These are phyloP conservation scores for Onychomys arenicola DNA, from an alignment of 2,797 vertebrate genomes.

Conservation along the genomic window DNA sequence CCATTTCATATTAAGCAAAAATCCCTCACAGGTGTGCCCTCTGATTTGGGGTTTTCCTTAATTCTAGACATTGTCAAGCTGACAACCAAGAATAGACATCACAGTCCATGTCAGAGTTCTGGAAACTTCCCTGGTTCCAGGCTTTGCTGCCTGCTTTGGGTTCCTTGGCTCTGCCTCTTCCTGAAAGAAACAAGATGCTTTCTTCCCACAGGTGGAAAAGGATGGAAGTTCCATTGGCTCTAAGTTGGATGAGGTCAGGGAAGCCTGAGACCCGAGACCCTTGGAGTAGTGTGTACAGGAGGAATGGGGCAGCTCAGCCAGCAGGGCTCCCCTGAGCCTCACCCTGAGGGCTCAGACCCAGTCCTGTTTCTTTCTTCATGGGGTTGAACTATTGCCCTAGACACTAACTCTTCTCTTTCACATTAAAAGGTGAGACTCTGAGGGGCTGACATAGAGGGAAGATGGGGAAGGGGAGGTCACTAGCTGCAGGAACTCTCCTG, in stretches of 20 bases:
- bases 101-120: too few species aligned
- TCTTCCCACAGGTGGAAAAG: not conserved
- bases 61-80: too few species aligned
- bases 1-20: too few species aligned
- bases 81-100: too few species aligned
- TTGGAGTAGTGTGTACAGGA: not conserved
- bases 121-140: too few species aligned
- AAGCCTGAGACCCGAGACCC: not conserved
- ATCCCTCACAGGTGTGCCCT: too few species aligned
- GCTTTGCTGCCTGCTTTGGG: too few species aligned
- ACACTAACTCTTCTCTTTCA: not conserved
- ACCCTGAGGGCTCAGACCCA: not conserved
- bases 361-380: not conserved
- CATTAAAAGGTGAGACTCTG: not conserved
- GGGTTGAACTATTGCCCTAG: not conserved
- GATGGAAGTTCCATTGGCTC: too few species aligned
- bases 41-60: too few species aligned
- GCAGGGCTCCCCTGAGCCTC: not conserved
- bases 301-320: not conserved
- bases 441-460: not conserved
- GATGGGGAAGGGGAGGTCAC: not conserved
- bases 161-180: too few species aligned
- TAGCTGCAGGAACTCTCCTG: not conserved
- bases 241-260: not conserved
- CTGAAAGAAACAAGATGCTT: too few species aligned